These are phyloP conservation scores for Lamellibrachia luymesi DNA, from an alignment of 1,140 invertebrate species.

Conservation along the genomic window DNA sequence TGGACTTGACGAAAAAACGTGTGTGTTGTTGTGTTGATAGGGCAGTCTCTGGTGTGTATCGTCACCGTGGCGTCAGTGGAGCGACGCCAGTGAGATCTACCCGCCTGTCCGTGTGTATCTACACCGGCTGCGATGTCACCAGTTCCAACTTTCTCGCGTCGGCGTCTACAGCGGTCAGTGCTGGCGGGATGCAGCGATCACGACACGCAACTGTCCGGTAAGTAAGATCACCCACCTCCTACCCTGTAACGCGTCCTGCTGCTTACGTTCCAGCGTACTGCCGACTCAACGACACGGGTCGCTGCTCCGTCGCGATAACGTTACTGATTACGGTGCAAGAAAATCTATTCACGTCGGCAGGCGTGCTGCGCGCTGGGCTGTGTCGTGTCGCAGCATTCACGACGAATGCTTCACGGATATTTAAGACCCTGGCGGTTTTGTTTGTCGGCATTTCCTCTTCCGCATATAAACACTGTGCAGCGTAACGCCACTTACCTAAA, in stretches of 20 bases:
- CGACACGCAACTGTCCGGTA: background rate
- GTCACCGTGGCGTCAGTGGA: background rate
- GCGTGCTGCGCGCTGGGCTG: background rate
- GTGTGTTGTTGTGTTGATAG: background rate
- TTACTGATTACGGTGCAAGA: background rate
- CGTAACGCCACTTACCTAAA: background rate
- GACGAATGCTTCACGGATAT: background rate
- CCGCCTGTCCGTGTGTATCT: background rate
- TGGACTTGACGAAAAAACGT: background rate
- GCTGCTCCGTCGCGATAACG: background rate
- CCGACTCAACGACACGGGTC: background rate
- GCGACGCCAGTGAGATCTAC: background rate
- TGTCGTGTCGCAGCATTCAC: background rate
- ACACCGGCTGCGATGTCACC: background rate
- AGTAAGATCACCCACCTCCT: background rate
- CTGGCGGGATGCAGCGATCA: background rate
- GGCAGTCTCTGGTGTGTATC: background rate
- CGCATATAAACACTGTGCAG: background rate
- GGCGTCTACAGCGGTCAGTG: background rate
- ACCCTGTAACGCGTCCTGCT: background rate
- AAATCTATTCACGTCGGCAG: background rate
- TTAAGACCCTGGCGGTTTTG: background rate
- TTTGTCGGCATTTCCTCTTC: background rate
- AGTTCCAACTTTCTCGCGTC: background rate
- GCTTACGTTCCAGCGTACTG: background rate